Base-by-base conservation (phyloP, 2,888 invertebrate species). In the Baronia brevicornis region DNA sequence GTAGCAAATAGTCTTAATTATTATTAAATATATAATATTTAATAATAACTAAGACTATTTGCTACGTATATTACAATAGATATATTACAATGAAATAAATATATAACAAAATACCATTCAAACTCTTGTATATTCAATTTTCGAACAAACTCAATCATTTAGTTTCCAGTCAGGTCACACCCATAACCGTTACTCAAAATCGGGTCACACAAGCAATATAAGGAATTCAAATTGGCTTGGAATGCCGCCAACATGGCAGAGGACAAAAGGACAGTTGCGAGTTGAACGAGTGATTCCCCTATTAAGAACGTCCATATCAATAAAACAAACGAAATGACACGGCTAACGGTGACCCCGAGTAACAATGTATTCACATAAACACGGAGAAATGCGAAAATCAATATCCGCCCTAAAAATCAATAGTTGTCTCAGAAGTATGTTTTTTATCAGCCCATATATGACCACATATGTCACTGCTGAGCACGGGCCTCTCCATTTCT, bases 291-390 rank as follows among this genome's bases (percentile, higher is more conserved):
- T 32, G 30, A 36, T 36, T 31, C 30, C 31, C 31, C 36, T 36
- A 31, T 36, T 36, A 36, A 36, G 22, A 18, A 27, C 22, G n/a
- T n/a, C n/a, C 18, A 31, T 36, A 36, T 36, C 36, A 31, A 36
- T 36, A 36, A 31, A 36, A 36, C 31, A n/a, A n/a, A n/a, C 30
- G 36, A 36, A 36, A 36, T 35, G 31, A 36, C 30, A 30, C 30
- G n/a, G n/a, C n/a, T n/a, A 35, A 25, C 24, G 29, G 21, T 26
- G 30, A 26, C 26, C 14, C 30, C 22, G 36, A 10, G 25, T 31
- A 19, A 35, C 30, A 35, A 12, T 13, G 21, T 14, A 23, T 36
- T 21, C 31, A 12, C 30, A 30, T 35, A 35, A 30, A 35, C 30
- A 35, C 21, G n/a, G n/a, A n/a, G n/a, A n/a, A n/a, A n/a, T n/a